Evolutionary conservation across 2,888 invertebrate species (phyloP), one percentile per base, ranked within the genome.

Genomic region (Orchesellides sinensis): DNA sequence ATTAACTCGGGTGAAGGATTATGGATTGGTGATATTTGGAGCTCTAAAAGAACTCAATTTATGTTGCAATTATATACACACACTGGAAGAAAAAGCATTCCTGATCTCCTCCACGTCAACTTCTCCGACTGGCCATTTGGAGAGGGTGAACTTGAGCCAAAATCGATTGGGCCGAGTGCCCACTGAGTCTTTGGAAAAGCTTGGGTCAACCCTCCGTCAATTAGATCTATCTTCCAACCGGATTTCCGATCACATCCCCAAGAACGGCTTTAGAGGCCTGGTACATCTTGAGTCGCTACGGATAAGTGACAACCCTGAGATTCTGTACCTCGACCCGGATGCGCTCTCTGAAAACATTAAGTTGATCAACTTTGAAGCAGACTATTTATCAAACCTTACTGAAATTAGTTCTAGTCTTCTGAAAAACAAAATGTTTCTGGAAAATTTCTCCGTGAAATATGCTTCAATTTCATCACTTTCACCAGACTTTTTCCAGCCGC

Each of bases 61-160:
- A 61, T 85, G 84, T 78, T 85, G 85, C 73, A 87, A 87, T 79
- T 87, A 85, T 77, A 85, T 87, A 65, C 87, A 87, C 61, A 87
- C 87, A 17, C 45, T 87, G 35, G 87, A 87, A 81, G 84, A 84
- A 25, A 77, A 79, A 56, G 85, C 87, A 52, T 86, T 87, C 35
- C 23, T 72, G 49, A 74, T 69, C 21, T 61, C 78, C 8, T 45
- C 69, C 29, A 25, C 35, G 10, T 8, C 19, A 2, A 14, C 65
- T n/a, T 29, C n/a, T 40, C 0, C 52, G 40, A 29, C 29, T 17
- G 69, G 80, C 47, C 79, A 81, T 65, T 54, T 86, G 68, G 75
- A 82, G 72, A 84, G 77, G 73, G 75, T 87, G 27, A 86, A 87
- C 65, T 75, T 87, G 65, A 84, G 85, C 68, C 84, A 85, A 75